phyloP scores from a whole-genome alignment of 1,140 invertebrate genomes.

The Temnothorax curvispinosus region DNA sequence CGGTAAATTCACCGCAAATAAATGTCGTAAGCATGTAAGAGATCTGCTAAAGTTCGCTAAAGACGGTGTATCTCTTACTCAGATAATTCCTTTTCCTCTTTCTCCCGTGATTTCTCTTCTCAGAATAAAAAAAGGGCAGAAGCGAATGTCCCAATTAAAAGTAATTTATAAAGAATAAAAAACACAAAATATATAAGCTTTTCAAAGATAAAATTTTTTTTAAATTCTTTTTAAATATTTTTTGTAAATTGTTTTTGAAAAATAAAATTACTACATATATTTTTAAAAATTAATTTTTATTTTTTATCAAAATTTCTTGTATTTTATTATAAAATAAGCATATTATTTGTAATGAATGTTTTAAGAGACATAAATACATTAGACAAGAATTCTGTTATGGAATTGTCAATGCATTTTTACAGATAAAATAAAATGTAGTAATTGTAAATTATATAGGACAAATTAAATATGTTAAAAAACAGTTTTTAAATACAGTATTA shows the following conservation, averaged over 20 bases:
- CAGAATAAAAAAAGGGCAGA: background rate
- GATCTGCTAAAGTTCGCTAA: constrained; percentile 15
- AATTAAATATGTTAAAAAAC: background rate
- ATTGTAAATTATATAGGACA: background rate
- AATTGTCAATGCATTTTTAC: background rate
- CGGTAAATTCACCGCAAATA: constrained; percentile 72
- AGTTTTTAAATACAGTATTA: background rate
- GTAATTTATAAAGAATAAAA: background rate
- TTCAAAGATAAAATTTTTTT: background rate
- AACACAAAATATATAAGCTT: background rate
- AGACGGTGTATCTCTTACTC: constrained; percentile 1
- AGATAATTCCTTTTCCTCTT: constrained; percentile 18
- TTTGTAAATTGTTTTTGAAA: background rate
- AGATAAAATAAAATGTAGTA: background rate
- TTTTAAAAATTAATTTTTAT: background rate
- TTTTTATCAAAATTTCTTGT: background rate
- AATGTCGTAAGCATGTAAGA: background rate
- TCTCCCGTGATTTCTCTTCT: constrained; percentile 31
- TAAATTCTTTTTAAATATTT: background rate
- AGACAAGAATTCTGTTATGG: background rate
- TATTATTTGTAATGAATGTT: background rate
- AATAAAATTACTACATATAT: background rate
- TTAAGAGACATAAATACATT: background rate
- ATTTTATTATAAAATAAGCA: background rate
- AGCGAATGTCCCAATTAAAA: constrained; percentile 8